These are phyloP conservation scores for Dendrocopos noguchii DNA, from an alignment of 2,113 vertebrate genomes.

Conservation along the genomic window DNA sequence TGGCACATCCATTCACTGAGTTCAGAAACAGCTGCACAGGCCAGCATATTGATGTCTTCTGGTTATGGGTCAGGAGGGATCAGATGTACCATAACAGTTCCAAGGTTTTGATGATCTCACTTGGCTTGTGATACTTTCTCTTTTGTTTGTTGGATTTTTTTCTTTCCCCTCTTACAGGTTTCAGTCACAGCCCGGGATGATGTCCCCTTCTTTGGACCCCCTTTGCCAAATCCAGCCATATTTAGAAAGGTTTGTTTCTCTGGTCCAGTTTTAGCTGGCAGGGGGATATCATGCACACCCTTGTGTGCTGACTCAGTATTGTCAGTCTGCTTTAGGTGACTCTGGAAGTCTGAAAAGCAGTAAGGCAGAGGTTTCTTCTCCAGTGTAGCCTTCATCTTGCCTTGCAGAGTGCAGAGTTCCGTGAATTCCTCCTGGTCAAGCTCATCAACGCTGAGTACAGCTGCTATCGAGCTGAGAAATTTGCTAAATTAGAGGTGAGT, in stretches of 20 bases:
- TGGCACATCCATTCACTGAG: neutral
- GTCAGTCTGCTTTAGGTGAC: neutral
- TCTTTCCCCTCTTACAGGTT: constrained; percentile 52
- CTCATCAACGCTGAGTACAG: constrained; percentile 93
- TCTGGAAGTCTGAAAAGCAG: neutral
- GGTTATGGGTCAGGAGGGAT: neutral
- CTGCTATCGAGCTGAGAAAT: constrained; percentile 87
- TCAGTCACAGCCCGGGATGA: constrained; percentile 76
- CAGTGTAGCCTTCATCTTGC: neutral
- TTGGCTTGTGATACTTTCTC: neutral
- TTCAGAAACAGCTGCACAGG: neutral
- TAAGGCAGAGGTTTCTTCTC: neutral
- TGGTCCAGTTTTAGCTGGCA: neutral
- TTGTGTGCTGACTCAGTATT: neutral
- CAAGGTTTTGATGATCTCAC: neutral
- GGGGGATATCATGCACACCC: neutral
- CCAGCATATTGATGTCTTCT: neutral
- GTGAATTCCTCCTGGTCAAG: constrained; percentile 89
- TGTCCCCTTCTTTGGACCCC: constrained; percentile 73
- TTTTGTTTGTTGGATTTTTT: neutral
- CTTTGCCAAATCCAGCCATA: constrained; percentile 72
- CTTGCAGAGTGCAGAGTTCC: constrained; percentile 79
- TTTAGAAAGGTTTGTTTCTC: constrained; percentile 73
- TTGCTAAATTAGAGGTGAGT: constrained; percentile 87
- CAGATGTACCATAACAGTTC: neutral